Base-by-base conservation (phyloP, 2,797 vertebrate genomes). In the Naso thynnoides region DNA sequence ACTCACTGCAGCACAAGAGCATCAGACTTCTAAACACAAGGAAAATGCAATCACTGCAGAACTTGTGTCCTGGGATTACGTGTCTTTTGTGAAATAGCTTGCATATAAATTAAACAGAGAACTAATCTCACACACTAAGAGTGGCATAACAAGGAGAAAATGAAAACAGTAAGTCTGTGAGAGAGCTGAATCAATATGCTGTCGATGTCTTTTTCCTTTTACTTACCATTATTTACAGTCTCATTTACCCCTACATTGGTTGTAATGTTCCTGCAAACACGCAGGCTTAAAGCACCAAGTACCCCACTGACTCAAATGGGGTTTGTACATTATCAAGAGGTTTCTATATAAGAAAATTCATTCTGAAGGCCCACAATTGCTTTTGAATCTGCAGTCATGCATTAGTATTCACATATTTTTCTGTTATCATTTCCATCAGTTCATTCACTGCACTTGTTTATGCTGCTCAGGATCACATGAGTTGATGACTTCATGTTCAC, bases 41-140 rank as follows among this genome's bases (percentile, higher is more conserved):
- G 21, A 55, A 11, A 78, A 59, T 66, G 58, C 74, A 78, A 23
- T 57, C 29, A 24, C 65, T 54, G 68, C 80, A 79, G 42, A 44
- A 48, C 27, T 27, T 31, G 14, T 19, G 23, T 58, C 27, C 42
- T 42, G 41, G 41, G 42, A 62, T 72, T 48, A 58, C 41, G 18
- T 47, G 54, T 52, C 36, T 62, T 67, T 57, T n/a, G 29, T 69
- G 50, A 54, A 62, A 67, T 23, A 52, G 38, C 63, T 56, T 60
- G 26, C 0, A 0, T 50, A 39, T 59, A 48, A 52, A 71, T 53
- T 70, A 19, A 54, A 39, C 27, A 24, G 29, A 50, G 59, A 70
- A 45, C 21, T 73, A 67, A 74, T 81, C 45, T 70, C 59, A 31
- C 18, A 31, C 18, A 6, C 38, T 36, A 26, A 70, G 42, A 38